Evolutionary conservation across 2,888 invertebrate species (phyloP).

Genomic region (Ectemnius cavifrons): DNA sequence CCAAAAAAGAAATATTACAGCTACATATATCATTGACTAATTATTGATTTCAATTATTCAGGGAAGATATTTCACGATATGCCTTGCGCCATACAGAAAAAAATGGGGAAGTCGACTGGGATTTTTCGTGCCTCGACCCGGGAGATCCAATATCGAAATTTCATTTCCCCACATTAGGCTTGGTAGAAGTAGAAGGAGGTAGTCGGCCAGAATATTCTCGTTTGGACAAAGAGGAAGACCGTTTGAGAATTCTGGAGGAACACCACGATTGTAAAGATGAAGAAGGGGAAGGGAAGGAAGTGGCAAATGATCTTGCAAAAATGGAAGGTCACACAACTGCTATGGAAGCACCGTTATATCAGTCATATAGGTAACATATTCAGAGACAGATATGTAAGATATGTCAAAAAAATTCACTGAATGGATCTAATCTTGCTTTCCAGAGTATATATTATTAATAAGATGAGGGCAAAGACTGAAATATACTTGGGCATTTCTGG

Average conservation of each 20-base stretch:
- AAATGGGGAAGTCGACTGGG: slow-evolving; percentile 95
- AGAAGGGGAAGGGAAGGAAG: slow-evolving; percentile 66
- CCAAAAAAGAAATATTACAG: neutral
- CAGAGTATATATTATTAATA: slow-evolving; percentile 88
- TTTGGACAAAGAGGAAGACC: slow-evolving; percentile 75
- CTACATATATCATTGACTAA: neutral
- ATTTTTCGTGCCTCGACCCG: slow-evolving; percentile 94
- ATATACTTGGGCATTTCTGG: slow-evolving; percentile 93
- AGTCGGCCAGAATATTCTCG: slow-evolving; percentile 76
- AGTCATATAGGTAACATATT: slow-evolving; percentile 79
- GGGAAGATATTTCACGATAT: slow-evolving; percentile 83
- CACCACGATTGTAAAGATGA: slow-evolving; percentile 54
- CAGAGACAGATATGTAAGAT: neutral
- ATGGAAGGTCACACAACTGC: slow-evolving; percentile 87
- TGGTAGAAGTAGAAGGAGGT: slow-evolving; percentile 86
- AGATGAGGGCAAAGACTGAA: slow-evolving; percentile 89
- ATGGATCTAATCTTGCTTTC: too few relatives aligned
- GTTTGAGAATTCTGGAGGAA: slow-evolving; percentile 23
- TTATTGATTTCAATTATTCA: slow-evolving; percentile 60
- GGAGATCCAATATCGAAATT: slow-evolving; percentile 95
- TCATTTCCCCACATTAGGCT: slow-evolving; percentile 92
- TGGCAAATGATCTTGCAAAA: slow-evolving; percentile 81
- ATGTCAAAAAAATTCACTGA: too few relatives aligned
- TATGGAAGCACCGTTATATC: slow-evolving; percentile 92
- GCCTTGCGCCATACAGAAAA: slow-evolving; percentile 97